Conservation (phyloP, 1,140 invertebrate genomes). For the Cherax quadricarinatus region DNA sequence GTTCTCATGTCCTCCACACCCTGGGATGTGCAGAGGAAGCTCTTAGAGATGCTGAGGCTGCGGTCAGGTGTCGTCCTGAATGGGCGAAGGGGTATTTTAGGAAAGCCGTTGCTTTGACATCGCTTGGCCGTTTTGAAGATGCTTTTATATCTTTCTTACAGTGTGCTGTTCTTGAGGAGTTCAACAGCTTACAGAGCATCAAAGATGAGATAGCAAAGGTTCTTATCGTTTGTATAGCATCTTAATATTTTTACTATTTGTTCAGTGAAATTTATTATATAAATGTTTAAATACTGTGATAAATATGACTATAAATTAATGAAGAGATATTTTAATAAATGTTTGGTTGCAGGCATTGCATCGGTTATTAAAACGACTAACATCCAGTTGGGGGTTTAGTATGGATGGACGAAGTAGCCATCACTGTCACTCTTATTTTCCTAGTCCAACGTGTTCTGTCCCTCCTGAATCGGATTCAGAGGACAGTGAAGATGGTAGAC, state of each 20-base stretch:
- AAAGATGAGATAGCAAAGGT: slow-evolving; percentile 61
- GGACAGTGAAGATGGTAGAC: slow-evolving; percentile 34
- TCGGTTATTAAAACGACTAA: slow-evolving; percentile 36
- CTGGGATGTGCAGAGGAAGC: slow-evolving; percentile 83
- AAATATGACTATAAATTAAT: background rate
- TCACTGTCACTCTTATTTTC: slow-evolving; percentile 9
- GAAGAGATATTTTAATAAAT: background rate
- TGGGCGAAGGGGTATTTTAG: slow-evolving; percentile 87
- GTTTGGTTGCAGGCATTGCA: slow-evolving; percentile 37
- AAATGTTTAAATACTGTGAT: background rate
- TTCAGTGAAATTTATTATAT: background rate
- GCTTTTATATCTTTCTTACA: slow-evolving; percentile 82
- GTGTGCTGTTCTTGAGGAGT: slow-evolving; percentile 80
- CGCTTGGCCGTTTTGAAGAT: slow-evolving; percentile 83
- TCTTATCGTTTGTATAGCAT: background rate
- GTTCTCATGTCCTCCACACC: slow-evolving; percentile 82
- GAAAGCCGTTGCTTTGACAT: slow-evolving; percentile 81
- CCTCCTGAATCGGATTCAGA: slow-evolving; percentile 38
- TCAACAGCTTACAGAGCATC: slow-evolving; percentile 46
- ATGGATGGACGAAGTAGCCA: slow-evolving; percentile 21
- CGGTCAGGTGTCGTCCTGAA: slow-evolving; percentile 82
- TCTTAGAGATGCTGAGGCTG: slow-evolving; percentile 83
- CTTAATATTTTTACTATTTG: background rate
- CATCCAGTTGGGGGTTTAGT: slow-evolving; percentile 10
- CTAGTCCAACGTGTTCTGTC: slow-evolving; percentile 20